Conservation (phyloP, 2,888 invertebrate genomes). For the Eumacrocentrus americanus region DNA sequence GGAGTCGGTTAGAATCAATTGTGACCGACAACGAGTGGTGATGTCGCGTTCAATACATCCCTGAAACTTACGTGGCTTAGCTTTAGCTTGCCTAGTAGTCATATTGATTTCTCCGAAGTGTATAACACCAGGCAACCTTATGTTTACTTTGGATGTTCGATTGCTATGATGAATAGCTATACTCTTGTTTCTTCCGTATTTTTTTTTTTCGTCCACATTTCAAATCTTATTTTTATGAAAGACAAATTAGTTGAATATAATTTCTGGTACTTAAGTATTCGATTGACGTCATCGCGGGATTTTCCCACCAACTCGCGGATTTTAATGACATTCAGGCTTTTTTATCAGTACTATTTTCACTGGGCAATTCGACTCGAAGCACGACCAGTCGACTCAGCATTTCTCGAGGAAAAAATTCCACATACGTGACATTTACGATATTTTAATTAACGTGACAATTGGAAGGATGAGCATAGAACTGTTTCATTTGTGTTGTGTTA, state of each 20-base stretch:
- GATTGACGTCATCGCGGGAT: neutral
- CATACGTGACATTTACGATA: too few relatives aligned
- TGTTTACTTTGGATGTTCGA: constrained; percentile 1
- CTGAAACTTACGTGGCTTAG: constrained; percentile 23
- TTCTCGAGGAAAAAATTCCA: too few relatives aligned
- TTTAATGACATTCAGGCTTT: too few relatives aligned
- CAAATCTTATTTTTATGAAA: neutral
- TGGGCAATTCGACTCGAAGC: too few relatives aligned
- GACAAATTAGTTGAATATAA: neutral
- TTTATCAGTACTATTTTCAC: too few relatives aligned
- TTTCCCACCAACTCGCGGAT: neutral
- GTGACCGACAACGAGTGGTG: neutral
- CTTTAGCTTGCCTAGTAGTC: constrained; percentile 10
- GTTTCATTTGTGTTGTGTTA: too few relatives aligned
- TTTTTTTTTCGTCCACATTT: too few relatives aligned
- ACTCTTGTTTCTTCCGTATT: neutral
- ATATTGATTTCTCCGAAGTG: constrained; percentile 12
- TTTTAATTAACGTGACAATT: too few relatives aligned
- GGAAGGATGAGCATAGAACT: too few relatives aligned
- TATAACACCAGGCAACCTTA: constrained; percentile 1
- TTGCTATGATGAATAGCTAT: neutral
- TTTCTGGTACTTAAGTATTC: neutral
- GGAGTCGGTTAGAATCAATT: constrained; percentile 10
- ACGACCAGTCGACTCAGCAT: too few relatives aligned
- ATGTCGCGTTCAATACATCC: constrained; percentile 21